These are phyloP conservation scores for Halcyon leucocephala DNA, from an alignment of 2,797 vertebrate genomes.

Conservation along the genomic window DNA sequence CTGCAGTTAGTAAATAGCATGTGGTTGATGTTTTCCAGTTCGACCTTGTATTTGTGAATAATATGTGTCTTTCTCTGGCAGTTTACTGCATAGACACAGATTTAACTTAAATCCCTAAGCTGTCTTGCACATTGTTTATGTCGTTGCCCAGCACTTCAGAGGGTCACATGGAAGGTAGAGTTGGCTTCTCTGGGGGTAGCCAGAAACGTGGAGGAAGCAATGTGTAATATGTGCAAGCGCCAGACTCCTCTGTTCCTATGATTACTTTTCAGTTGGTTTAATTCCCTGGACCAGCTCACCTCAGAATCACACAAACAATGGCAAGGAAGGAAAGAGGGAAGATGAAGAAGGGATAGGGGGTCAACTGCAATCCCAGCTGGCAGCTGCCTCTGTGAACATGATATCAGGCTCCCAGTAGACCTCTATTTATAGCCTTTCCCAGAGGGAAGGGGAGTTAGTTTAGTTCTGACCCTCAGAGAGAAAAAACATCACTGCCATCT, in stretches of 20 bases:
- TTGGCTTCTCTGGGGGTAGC: not conserved
- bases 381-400: not conserved
- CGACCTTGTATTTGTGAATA: not conserved
- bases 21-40: not conserved
- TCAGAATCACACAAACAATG: not conserved
- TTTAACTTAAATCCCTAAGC: not conserved
- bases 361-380: not conserved
- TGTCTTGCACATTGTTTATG: not conserved
- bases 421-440: slow-evolving; percentile 9
- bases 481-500: not conserved
- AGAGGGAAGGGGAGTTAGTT: not conserved
- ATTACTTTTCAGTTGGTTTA: not conserved
- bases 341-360: not conserved
- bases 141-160: not conserved
- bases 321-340: not conserved
- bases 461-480: not conserved
- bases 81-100: not conserved
- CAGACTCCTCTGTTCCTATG: not conserved
- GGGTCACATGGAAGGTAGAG: not conserved
- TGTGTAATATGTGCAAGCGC: not conserved
- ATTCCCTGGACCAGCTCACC: not conserved
- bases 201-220: not conserved
- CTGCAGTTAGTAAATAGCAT: not conserved
- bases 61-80: not conserved
- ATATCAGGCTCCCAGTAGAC: not conserved